Evolutionary conservation across 2,888 invertebrate species (phyloP).

Genomic region (Carterocephalus palaemon): DNA sequence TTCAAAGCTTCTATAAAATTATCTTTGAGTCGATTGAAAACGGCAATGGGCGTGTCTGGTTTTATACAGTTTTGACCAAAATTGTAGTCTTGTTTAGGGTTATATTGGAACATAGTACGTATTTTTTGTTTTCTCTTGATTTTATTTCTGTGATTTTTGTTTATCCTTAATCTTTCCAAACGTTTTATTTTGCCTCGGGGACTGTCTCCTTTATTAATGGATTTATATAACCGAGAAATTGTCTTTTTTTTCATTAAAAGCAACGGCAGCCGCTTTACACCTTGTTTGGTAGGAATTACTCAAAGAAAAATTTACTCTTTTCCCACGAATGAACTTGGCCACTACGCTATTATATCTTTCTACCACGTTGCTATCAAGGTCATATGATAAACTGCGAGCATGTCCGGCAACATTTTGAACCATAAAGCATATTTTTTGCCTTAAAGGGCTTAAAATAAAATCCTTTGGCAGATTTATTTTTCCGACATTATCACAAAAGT

Average conservation of each 20-base stretch:
- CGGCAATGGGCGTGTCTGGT: slow-evolving; percentile 8
- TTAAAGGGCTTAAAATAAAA: neutral
- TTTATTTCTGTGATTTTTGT: neutral
- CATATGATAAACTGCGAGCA: slow-evolving; percentile 2
- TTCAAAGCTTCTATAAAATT: slow-evolving; percentile 12
- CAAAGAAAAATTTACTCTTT: slow-evolving; percentile 16
- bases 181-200: slow-evolving; percentile 1
- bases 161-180: slow-evolving; percentile 1
- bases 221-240: slow-evolving; percentile 10
- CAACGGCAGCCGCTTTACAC: slow-evolving; percentile 19
- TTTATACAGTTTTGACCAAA: slow-evolving; percentile 3
- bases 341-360: neutral
- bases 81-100: slow-evolving; percentile 2
- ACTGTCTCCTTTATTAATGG: neutral
- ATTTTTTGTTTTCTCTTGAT: neutral
- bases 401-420: neutral
- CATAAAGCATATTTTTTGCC: neutral
- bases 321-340: slow-evolving; percentile 22
- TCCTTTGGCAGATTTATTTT: no score
- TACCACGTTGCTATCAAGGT: slow-evolving; percentile 2
- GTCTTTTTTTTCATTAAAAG: slow-evolving; percentile 15
- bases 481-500: no score
- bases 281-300: slow-evolving; percentile 10
- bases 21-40: neutral
- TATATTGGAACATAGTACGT: neutral